Base-by-base conservation (phyloP, 1,140 invertebrate species). In the Eubasilissa regina region DNA sequence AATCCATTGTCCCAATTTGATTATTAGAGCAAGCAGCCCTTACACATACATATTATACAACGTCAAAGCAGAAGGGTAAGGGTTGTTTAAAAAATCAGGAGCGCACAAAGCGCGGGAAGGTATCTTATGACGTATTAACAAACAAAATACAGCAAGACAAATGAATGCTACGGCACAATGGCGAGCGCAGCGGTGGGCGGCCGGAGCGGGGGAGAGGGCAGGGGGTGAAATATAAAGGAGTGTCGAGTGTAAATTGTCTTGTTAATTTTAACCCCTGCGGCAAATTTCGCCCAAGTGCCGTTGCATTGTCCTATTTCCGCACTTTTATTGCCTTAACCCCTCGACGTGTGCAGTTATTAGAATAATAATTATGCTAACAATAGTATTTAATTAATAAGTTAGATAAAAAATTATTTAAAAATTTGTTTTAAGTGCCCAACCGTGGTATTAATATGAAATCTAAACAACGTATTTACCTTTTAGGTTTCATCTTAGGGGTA, bases 191-290 rank as follows among this genome's bases (percentile, higher is more conserved):
- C 15, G 21, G 4, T 0, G 68, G 19, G 47, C 56, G 56, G n/a
- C n/a, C n/a, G n/a, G n/a, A n/a, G 15, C 21, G 43, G 25, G 55
- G 56, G 56, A 17, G n/a, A 21, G 44, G 55, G 74, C 15, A 45
- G 19, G 66, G 75, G 51, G 60, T 55, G 80, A 82, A 80, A 82
- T 80, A 82, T 78, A 81, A 82, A 79, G 79, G 76, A 82, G 78
- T 80, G 78, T 80, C 76, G 78, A 82, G 78, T 82, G 78, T 82
- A 82, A 82, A 82, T 82, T 82, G 81, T 82, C 81, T 82, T 82
- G 81, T 82, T 82, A 82, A 82, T 80, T 80, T 78, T 77, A 80
- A 82, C 81, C 78, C 81, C 79, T 80, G 81, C 81, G 81, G 81
- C 81, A 82, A 82, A 82, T 82, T 82, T 82, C 44, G 79, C 79